These are phyloP conservation scores for Metaphire vulgaris DNA, from an alignment of 1,140 invertebrate species.

Conservation along the genomic window DNA sequence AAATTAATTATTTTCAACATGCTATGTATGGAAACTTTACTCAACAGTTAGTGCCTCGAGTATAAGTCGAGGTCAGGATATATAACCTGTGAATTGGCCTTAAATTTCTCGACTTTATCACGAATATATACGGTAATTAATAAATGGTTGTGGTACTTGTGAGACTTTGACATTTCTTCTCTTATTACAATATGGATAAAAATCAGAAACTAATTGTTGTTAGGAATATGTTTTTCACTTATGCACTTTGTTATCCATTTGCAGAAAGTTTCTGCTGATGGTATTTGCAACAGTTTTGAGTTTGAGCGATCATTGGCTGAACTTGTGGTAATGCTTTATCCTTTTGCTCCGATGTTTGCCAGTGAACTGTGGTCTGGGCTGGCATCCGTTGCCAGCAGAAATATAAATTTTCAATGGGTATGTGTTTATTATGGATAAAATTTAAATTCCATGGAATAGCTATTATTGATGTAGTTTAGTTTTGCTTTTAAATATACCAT, in stretches of 20 bases:
- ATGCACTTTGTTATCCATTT: constrained; percentile 26
- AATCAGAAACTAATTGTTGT: too few relatives aligned
- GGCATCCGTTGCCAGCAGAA: constrained; percentile 35
- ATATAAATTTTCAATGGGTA: constrained; percentile 18
- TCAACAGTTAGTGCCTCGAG: too few relatives aligned
- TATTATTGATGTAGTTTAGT: not conserved
- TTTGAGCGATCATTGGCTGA: constrained; percentile 70
- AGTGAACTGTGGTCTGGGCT: constrained; percentile 82
- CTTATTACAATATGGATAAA: too few relatives aligned
- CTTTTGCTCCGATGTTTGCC: constrained; percentile 80
- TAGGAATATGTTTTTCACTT: too few relatives aligned
- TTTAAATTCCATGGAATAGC: constrained; percentile 25
- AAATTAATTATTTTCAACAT: too few relatives aligned
- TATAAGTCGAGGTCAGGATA: too few relatives aligned
- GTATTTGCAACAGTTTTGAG: constrained; percentile 61
- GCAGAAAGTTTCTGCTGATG: constrained; percentile 37
- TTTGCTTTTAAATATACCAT: not conserved
- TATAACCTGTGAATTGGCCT: too few relatives aligned
- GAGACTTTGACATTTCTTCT: too few relatives aligned
- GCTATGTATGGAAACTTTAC: too few relatives aligned
- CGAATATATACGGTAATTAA: too few relatives aligned
- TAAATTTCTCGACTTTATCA: too few relatives aligned
- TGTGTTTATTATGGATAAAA: constrained; percentile 15
- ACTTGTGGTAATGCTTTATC: constrained; percentile 76
- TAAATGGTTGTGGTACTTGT: too few relatives aligned